Evolutionary conservation across 2,113 vertebrate genomes (phyloP), one percentile per base, ranked within the genome.

Genomic region (Eurystomus gularis): DNA sequence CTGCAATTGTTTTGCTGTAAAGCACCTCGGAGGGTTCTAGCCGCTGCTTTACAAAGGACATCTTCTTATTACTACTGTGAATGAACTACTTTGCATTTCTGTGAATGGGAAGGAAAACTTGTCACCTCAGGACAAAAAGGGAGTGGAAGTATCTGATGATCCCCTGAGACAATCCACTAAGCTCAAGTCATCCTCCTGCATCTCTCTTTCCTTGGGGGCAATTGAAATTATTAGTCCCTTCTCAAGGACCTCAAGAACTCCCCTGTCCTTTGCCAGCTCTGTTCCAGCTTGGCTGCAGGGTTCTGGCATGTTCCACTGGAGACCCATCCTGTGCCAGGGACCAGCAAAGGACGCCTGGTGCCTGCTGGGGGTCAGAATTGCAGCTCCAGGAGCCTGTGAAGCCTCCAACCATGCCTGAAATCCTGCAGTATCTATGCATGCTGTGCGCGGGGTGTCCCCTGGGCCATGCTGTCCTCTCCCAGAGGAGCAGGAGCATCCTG

Each of bases 51-150:
- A 62, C 58, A 73, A 75, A 94, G 94, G 91, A 86, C 70, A 70
- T 24, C 12, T 72, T 58, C 68, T 93, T 92, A 90, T 90, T 94
- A 12, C 85, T 77, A 6, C 82, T 78, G 85, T 93, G 96, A 96
- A 96, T 86, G 86, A 96, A 48, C 82, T 93, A n/a, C 81, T 97
- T 94, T 96, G 96, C 96, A 96, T 96, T 94, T 95, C 88, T 93
- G 92, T 96, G 96, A 96, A 96, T 95, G 95, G 92, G 82, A 92
- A 94, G 80, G 69, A 62, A 94, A 92, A 95, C 77, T 95, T 93
- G 83, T 95, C 96, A 95, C 96, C 94, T 95, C 96, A 15, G 96
- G 96, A 96, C 95, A 95, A 92, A 96, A 92, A 93, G 94, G 96
- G 96, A 96, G 82, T 92, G 86, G 88, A 96, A 97, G 94, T 69